phyloP scores from a whole-genome alignment of 2,797 vertebrate genomes.

The Sebastes miniatus region DNA sequence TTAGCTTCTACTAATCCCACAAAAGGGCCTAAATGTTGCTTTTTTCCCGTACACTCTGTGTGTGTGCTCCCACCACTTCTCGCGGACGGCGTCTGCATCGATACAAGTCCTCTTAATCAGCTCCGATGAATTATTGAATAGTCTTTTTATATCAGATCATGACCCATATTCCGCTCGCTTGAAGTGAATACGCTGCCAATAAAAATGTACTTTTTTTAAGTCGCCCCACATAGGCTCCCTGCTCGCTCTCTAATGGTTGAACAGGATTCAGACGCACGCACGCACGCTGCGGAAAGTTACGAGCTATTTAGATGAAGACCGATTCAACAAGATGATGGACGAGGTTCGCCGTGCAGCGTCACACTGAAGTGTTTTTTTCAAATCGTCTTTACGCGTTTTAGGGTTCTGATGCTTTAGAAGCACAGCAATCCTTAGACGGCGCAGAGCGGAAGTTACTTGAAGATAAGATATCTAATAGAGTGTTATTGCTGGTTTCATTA shows the following conservation, averaged over 20 bases:
- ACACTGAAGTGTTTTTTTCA: not conserved
- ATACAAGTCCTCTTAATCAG: constrained; percentile 74
- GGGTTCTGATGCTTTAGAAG: not conserved
- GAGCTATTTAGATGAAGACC: constrained; percentile 21
- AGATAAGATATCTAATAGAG: constrained; percentile 17
- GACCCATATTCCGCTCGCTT: constrained; percentile 76
- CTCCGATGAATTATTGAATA: constrained; percentile 76
- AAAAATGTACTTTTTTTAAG: constrained; percentile 67
- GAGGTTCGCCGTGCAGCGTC: not conserved
- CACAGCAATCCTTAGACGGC: not conserved
- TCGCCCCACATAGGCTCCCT: constrained; percentile 54
- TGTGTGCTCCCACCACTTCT: constrained; percentile 16
- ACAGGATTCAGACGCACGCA: constrained; percentile 20
- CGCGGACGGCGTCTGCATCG: constrained; percentile 49
- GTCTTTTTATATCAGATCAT: constrained; percentile 78
- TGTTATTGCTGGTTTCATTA: constrained; percentile 35
- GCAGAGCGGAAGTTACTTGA: constrained; percentile 1
- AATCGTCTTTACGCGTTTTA: not conserved
- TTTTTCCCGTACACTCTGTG: not conserved
- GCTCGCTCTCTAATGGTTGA: constrained; percentile 19
- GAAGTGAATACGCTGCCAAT: constrained; percentile 67
- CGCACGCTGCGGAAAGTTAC: constrained; percentile 11
- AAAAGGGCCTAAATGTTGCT: constrained; percentile 46
- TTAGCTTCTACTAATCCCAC: constrained; percentile 49
- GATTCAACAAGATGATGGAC: constrained; percentile 33